A percentile compares a stretch with the other conserved stretches of the same genome.
Evolutionary conservation across 2,113 vertebrate species (phyloP).

Genomic region (Eptesicus fuscus): DNA sequence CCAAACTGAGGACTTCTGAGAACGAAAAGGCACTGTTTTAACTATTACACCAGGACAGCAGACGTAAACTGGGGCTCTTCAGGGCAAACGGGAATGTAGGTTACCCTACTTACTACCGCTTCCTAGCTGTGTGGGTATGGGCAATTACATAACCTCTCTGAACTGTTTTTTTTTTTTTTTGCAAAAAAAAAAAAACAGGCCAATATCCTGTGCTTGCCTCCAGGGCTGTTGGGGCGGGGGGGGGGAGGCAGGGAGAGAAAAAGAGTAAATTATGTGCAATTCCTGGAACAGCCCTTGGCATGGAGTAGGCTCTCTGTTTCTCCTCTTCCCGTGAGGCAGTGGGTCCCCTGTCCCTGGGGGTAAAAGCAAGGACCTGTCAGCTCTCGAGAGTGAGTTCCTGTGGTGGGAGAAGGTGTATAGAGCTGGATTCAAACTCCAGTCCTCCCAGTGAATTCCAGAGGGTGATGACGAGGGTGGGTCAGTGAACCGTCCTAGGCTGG

Average conservation of each 20-base stretch:
- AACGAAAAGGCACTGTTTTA: neutral
- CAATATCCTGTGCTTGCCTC: neutral
- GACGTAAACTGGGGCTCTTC: neutral
- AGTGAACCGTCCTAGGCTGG: neutral
- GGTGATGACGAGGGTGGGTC: no score
- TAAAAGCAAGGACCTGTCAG: neutral
- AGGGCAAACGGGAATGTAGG: neutral
- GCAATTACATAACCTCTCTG: constrained; percentile 44
- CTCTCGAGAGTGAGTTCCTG: neutral
- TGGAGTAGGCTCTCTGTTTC: neutral
- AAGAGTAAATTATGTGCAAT: neutral
- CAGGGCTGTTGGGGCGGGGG: neutral
- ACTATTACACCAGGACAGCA: neutral
- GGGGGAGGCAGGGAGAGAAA: neutral
- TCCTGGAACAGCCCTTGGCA: neutral
- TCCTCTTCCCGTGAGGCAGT: neutral
- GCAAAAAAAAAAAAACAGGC: neutral
- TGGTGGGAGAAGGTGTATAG: no score
- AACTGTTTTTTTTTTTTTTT: constrained; percentile 12
- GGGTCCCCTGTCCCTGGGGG: neutral
- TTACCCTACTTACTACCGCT: constrained; percentile 1
- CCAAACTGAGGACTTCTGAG: neutral
- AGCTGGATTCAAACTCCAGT: neutral
- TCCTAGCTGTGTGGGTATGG: neutral
- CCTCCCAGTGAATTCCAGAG: neutral